Evolutionary conservation across 2,797 vertebrate species (phyloP).

Genomic region (Oreortyx pictus): DNA sequence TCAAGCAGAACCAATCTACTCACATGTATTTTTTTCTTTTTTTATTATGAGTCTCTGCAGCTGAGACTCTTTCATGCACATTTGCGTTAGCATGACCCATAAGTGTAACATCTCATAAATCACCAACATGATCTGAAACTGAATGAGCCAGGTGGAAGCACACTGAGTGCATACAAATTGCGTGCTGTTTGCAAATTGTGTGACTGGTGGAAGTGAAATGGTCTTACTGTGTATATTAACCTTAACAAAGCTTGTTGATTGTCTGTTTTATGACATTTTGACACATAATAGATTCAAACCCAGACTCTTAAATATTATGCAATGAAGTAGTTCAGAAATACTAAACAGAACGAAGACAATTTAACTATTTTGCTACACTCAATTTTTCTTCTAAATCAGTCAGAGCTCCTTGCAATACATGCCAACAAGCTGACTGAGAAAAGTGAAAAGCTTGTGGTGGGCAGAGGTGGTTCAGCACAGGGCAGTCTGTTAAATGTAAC

Average conservation of each 20-base stretch:
- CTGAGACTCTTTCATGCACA: neutral
- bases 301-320: neutral
- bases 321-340: constrained; percentile 1
- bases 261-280: constrained; percentile 11
- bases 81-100: rapidly evolving
- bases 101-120: neutral
- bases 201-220: constrained; percentile 12
- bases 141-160: neutral
- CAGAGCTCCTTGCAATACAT: neutral
- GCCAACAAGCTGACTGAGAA: neutral
- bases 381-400: neutral
- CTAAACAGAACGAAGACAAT: neutral
- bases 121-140: neutral
- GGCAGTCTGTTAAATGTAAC: neutral
- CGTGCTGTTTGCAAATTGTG: neutral
- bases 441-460: neutral
- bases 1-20: neutral
- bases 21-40: neutral
- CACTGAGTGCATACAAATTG: neutral
- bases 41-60: neutral
- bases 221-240: neutral
- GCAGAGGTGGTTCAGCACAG: neutral
- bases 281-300: neutral
- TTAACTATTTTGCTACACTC: neutral
- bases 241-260: neutral